Evolutionary conservation across 2,888 invertebrate species (phyloP), one percentile per base, ranked within the genome.

Genomic region (Enchytraeus crypticus): DNA sequence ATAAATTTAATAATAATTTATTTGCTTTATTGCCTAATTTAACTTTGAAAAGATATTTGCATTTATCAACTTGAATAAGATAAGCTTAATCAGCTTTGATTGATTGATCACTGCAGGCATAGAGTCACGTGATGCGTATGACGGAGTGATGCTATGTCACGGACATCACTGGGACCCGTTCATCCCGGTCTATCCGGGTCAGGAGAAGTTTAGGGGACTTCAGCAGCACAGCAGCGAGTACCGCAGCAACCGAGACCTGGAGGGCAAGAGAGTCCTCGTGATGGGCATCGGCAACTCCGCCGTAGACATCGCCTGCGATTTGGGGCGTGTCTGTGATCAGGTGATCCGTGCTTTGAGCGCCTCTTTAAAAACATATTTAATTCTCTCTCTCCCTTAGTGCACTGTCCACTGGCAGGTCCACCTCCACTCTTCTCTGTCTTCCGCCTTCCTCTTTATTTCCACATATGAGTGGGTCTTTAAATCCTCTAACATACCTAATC

Each of bases 251-350:
- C 43, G 82, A 81, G 3, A 72, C 5, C 76, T 66, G 59, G 71
- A 70, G 38, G 75, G 72, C 53, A 77, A 77, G 66, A 69, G 74
- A 43, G 78, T 82, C 2, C 72, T 82, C 23, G 73, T 82, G 1
- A 70, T 82, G 26, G 82, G 82, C 2, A 77, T 82, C 56, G 81
- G 82, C 2, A 82, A 82, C 66, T 81, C 81, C 2, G 81, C 80
- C 0, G 73, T 78, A 4, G 81, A 81, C 68, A 73, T 76, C 5
- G 78, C 80, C n/a, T 79, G 80, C 3, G 81, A 81, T 53, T 68
- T 81, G 32, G 72, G 76, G 56, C 66, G 74, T 23, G 65, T 71
- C 38, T 55, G 55, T 32, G 23, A 23, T 18, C 34, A 55, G 43
- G 55, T 55, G 27, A 55, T 18, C n/a, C 29, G 2, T 47, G 1